phyloP scores from a whole-genome alignment of 2,113 vertebrate genomes.

The Crypturellus undulatus region DNA sequence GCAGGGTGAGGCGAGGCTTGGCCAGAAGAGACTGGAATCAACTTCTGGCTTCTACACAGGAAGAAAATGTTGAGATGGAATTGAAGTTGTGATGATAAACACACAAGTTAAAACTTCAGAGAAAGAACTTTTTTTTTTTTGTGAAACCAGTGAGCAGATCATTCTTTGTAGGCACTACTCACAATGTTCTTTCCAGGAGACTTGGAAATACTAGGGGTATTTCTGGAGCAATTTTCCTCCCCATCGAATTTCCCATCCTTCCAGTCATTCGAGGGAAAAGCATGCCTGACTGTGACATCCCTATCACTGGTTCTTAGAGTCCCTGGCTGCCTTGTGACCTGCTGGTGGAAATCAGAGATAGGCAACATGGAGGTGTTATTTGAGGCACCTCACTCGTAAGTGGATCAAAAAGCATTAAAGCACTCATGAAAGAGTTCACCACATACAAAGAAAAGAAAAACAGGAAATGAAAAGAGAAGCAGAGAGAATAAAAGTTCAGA shows the following conservation, averaged over 20 bases:
- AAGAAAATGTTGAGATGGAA: not conserved
- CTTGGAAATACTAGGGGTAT: not conserved
- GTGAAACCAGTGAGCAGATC: not conserved
- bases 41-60: not conserved
- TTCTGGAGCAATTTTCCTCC: not conserved
- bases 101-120: fast-evolving
- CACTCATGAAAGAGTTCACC: conserved; percentile 17
- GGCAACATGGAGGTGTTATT: conserved; percentile 22
- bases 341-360: not conserved
- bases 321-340: not conserved
- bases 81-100: not conserved
- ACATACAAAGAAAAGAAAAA: conserved; percentile 33
- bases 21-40: fast-evolving
- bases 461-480: conserved; percentile 68
- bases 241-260: not conserved
- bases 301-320: not conserved
- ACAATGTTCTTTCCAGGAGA: not conserved
- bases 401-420: conserved; percentile 51
- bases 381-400: conserved; percentile 11
- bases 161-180: not conserved
- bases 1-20: not conserved
- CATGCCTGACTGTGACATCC: not conserved
- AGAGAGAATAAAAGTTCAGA: conserved; percentile 71
- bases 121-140: not conserved
- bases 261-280: not conserved